Evolutionary conservation across 2,113 vertebrate species (phyloP).

Genomic region (Austrofundulus limnaeus): DNA sequence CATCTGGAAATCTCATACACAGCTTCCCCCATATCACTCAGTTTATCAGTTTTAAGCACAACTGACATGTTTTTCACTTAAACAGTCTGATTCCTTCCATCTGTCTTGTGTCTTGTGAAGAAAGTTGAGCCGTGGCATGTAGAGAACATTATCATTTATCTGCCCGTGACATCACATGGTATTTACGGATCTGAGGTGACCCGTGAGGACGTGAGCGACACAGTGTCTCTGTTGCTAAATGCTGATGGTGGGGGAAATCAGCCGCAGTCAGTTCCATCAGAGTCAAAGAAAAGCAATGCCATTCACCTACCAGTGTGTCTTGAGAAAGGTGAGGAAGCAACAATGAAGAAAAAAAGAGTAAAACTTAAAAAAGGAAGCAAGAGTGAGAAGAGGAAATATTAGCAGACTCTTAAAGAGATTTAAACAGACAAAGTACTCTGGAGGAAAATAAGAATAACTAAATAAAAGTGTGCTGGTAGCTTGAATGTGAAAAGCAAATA

Average conservation of each 20-base stretch:
- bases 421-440: conserved; percentile 36
- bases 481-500: conserved; percentile 24
- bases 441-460: conserved; percentile 13
- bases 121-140: background rate
- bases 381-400: conserved; percentile 32
- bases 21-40: conserved; percentile 26
- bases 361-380: conserved; percentile 9
- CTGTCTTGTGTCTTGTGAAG: conserved; percentile 5
- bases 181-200: conserved; percentile 25
- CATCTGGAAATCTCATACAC: conserved; percentile 32
- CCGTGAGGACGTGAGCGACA: background rate
- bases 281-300: conserved; percentile 58
- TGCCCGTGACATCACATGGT: conserved; percentile 34
- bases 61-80: conserved; percentile 10
- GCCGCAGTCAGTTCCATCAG: conserved; percentile 50
- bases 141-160: conserved; percentile 33
- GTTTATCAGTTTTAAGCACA: conserved; percentile 40
- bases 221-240: conserved; percentile 40
- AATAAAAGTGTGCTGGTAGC: background rate
- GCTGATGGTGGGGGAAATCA: conserved; percentile 62
- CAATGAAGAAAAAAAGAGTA: conserved; percentile 7
- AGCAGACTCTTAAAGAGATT: conserved; percentile 18
- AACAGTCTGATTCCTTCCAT: background rate
- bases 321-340: background rate
- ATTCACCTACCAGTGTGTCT: conserved; percentile 55